Base-by-base conservation (phyloP, 1,140 invertebrate species). In the Eciton burchellii region DNA sequence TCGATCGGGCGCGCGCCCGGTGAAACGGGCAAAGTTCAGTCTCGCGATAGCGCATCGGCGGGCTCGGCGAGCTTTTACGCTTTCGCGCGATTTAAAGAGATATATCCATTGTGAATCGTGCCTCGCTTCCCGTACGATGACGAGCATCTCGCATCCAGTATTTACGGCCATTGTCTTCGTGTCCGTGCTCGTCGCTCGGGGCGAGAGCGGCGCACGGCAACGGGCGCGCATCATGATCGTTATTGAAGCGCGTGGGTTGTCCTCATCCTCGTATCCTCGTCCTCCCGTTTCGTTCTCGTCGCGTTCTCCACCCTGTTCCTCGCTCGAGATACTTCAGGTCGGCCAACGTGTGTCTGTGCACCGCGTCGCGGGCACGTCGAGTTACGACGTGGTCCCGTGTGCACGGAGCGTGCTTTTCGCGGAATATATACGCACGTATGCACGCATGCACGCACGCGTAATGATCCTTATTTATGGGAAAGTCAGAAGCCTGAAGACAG, bases 61-160 rank as follows among this genome's bases (percentile, higher is more conserved):
- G 57, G 62, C 26, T 57, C 54, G 86, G 84, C 70, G 83, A 85
- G 87, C 83, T 88, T 88, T 88, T 88, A 88, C 86, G 87, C 86
- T 88, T 88, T 88, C 86, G 87, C 87, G 83, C 87, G 86, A 88
- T 88, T 88, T 88, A 85, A 85, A 88, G 79, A 88, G 86, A 88
- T 88, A 88, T 76, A 85, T 83, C 86, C 83, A 88, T 88, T 88
- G 87, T 88, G 86, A 88, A 88, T 88, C 88, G 88, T 85, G 83
- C 86, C 68, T 88, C 24, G 85, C 85, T 88, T 88, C 86, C 86
- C 68, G 85, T 84, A 87, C 82, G 86, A 88, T 88, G 86, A 88
- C 86, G 86, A 88, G 86, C 86, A 84, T 82, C 85, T 88, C 86
- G 74, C 87, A 77, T 88, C 86, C 86, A 88, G 76, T 88, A 88